Conservation (phyloP, 2,113 vertebrate genomes). For the Microtus ochrogaster region DNA sequence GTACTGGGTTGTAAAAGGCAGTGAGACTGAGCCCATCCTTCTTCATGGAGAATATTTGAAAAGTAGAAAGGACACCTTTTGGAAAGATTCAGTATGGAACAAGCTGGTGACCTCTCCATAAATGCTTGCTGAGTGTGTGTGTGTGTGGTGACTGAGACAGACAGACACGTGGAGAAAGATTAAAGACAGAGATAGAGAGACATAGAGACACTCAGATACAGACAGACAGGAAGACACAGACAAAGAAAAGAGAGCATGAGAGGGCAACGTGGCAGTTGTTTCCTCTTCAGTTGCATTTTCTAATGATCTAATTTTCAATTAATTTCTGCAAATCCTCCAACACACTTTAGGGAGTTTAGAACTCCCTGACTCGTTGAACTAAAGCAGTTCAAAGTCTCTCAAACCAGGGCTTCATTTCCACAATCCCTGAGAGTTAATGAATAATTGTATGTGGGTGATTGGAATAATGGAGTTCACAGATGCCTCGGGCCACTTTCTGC, state of each 20-base stretch:
- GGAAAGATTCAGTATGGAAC: too few relatives aligned
- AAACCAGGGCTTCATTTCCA: neutral
- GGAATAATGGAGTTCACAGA: neutral
- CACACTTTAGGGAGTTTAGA: neutral
- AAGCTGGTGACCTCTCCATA: too few relatives aligned
- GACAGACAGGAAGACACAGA: neutral
- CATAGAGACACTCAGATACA: neutral
- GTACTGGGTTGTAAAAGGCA: too few relatives aligned
- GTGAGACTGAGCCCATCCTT: too few relatives aligned
- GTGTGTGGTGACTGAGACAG: too few relatives aligned
- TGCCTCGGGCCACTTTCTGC: neutral
- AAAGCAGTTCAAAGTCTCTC: neutral
- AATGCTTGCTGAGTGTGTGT: neutral
- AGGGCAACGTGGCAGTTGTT: neutral
- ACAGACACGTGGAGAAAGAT: neutral
- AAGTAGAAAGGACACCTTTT: too few relatives aligned
- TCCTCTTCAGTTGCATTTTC: neutral
- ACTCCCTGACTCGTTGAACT: neutral
- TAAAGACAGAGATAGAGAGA: neutral
- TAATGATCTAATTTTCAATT: neutral
- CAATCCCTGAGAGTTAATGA: neutral
- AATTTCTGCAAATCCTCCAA: neutral
- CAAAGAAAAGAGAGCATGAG: neutral
- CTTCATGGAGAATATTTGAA: too few relatives aligned
- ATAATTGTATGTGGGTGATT: neutral